Evolutionary conservation across 2,888 invertebrate genomes (phyloP).

Genomic region (Alentia gelatinosa): DNA sequence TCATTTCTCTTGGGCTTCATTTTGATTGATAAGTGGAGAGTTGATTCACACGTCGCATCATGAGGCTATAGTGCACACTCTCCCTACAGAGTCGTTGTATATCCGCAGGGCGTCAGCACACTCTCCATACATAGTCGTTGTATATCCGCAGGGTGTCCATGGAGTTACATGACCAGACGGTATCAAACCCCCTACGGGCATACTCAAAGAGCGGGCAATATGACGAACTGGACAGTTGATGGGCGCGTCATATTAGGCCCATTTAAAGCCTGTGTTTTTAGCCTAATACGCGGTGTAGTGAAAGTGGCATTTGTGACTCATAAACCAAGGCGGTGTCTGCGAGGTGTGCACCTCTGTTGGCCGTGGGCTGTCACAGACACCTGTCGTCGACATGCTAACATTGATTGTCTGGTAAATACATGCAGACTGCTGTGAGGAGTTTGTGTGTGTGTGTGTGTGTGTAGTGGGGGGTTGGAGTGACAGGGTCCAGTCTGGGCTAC

Average conservation of each 20-base stretch:
- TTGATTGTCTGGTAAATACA: too few relatives aligned
- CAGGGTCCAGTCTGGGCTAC: not conserved
- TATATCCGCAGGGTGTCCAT: not conserved
- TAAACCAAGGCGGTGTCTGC: too few relatives aligned
- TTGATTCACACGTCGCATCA: too few relatives aligned
- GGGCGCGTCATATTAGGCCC: not conserved
- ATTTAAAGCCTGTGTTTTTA: not conserved
- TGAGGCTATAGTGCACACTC: too few relatives aligned
- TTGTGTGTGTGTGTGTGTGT: not conserved
- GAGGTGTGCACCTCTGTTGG: too few relatives aligned
- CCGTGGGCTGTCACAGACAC: too few relatives aligned
- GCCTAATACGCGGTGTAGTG: too few relatives aligned
- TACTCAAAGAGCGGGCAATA: not conserved
- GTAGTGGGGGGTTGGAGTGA: not conserved
- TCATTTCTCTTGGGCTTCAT: too few relatives aligned
- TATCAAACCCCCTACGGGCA: not conserved
- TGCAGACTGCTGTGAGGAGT: too few relatives aligned
- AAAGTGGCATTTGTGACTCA: too few relatives aligned
- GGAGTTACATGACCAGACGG: not conserved
- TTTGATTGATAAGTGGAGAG: too few relatives aligned
- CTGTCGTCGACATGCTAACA: too few relatives aligned
- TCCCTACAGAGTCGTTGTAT: not conserved
- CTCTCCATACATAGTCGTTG: not conserved
- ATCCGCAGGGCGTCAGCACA: not conserved
- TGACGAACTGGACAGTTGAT: not conserved